These are phyloP conservation scores for Branchipolynoe longqiensis DNA, from an alignment of 2,888 invertebrate species.

Conservation along the genomic window DNA sequence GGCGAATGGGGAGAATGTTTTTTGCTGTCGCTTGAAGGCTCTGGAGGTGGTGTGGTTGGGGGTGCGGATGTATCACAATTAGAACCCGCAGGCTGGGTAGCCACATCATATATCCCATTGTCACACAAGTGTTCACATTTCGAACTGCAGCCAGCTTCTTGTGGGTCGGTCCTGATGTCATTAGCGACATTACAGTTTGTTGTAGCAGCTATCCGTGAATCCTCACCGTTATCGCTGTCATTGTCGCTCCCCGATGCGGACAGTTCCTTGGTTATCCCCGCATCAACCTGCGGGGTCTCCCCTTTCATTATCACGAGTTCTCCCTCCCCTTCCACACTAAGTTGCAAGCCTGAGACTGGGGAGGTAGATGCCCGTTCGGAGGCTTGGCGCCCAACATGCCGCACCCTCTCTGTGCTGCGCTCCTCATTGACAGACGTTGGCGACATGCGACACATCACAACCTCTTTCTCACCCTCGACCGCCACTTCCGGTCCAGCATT, in stretches of 20 bases:
- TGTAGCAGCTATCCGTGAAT: neutral
- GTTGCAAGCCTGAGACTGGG: too few species aligned
- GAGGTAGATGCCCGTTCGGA: too few species aligned
- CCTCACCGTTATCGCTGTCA: neutral
- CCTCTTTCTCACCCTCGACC: neutral
- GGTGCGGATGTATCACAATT: neutral
- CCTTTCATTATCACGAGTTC: too few species aligned
- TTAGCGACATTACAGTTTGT: too few species aligned
- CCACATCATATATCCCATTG: conserved; percentile 49
- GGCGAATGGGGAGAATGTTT: too few species aligned
- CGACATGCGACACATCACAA: conserved; percentile 71
- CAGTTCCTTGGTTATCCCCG: too few species aligned
- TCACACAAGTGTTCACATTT: conserved; percentile 17
- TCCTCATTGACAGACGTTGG: conserved; percentile 69
- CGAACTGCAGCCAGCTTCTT: too few species aligned
- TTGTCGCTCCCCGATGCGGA: too few species aligned
- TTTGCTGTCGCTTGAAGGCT: conserved; percentile 11
- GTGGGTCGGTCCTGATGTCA: too few species aligned
- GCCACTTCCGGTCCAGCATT: neutral
- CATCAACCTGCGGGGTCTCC: too few species aligned
- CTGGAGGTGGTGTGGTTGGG: neutral
- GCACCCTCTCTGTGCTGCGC: conserved; percentile 68
- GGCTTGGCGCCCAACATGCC: conserved; percentile 65
- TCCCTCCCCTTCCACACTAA: too few species aligned
- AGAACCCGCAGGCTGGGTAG: neutral